A percentile compares a stretch with the other conserved stretches of the same genome.
phyloP scores from a whole-genome alignment of 2,888 invertebrate species.

The Abrostola tripartita region DNA sequence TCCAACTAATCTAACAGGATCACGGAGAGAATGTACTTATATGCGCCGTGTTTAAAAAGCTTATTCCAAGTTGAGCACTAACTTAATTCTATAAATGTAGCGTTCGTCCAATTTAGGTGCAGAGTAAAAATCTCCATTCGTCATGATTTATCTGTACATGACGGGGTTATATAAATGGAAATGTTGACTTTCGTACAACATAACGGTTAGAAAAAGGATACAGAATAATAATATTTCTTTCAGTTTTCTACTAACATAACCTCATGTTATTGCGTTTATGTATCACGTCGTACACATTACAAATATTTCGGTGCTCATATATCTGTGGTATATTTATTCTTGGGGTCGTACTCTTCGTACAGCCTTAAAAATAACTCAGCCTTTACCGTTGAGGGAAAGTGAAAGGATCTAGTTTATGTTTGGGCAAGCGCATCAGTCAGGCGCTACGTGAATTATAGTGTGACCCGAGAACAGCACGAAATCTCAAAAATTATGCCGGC shows the following conservation, averaged over 20 bases:
- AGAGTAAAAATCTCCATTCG: constrained; percentile 27
- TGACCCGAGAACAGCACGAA: constrained; percentile 26
- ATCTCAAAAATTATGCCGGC: constrained; percentile 39
- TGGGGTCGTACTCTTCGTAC: constrained; percentile 32
- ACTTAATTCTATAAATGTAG: constrained; percentile 9
- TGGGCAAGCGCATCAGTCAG: constrained; percentile 70
- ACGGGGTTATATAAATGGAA: constrained; percentile 44
- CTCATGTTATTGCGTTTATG: constrained; percentile 42
- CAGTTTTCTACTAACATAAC: constrained; percentile 33
- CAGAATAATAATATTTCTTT: constrained; percentile 42
- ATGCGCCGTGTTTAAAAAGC: constrained; percentile 24
- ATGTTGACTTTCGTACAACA: constrained; percentile 39
- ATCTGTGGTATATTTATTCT: constrained; percentile 48
- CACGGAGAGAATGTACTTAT: constrained; percentile 10
- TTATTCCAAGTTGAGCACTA: constrained; percentile 8
- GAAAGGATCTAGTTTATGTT: constrained; percentile 69
- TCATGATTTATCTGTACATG: constrained; percentile 42
- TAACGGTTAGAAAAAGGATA: constrained; percentile 43
- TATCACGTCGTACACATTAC: constrained; percentile 54
- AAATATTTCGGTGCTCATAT: constrained; percentile 49
- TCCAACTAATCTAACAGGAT: background rate
- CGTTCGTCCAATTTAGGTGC: constrained; percentile 9
- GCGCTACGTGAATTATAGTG: constrained; percentile 69
- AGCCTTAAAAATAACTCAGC: constrained; percentile 64
- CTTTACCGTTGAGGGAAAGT: constrained; percentile 64